Evolutionary conservation across 2,888 invertebrate genomes (phyloP), one percentile per base, ranked within the genome.

Genomic region (Synergus itoensis): DNA sequence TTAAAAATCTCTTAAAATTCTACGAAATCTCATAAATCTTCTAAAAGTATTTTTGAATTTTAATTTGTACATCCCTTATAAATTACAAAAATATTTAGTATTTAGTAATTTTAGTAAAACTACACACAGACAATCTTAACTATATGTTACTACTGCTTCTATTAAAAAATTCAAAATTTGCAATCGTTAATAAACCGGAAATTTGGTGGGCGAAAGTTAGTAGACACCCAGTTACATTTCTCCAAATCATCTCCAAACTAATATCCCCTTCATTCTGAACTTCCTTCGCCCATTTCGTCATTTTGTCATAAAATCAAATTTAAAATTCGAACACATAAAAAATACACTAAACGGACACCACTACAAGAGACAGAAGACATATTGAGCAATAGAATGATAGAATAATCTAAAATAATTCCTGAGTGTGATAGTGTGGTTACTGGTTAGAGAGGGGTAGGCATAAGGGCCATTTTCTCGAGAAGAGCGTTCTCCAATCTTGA

Each of bases 401-500:
- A 57, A 28, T 40, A 80, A 67, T 28, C 21, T 67, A 28, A 77
- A 14, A 69, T 41, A 40, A 65, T 65, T 65, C 65, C 65, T 65
- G 40, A 41, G 65, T 64, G 64, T 65, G 65, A 53, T n/a, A 73
- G 36, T 73, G 73, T 73, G 40, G 28, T 69, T 28, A 48, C 36
- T 73, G 73, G 36, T 53, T 53, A 53, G 36, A 73, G 48, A 73
- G 21, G 64, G 40, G 4, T 28, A 18, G 67, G 18, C 14, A 63
- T 63, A 28, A 48, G 48, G 16, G 48, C 48, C 16, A 14, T 43
- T 21, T 21, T 76, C 67, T 67, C 21, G 73, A 80, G 80, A 80
- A 80, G 81, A 80, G 84, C 82, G 77, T 82, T 86, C 81, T 85
- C 83, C 82, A 84, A 86, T 87, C 84, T 85, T 90, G 86, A 89